These are phyloP conservation scores for Sorex araneus DNA, from an alignment of 2,113 vertebrate species.

Conservation along the genomic window DNA sequence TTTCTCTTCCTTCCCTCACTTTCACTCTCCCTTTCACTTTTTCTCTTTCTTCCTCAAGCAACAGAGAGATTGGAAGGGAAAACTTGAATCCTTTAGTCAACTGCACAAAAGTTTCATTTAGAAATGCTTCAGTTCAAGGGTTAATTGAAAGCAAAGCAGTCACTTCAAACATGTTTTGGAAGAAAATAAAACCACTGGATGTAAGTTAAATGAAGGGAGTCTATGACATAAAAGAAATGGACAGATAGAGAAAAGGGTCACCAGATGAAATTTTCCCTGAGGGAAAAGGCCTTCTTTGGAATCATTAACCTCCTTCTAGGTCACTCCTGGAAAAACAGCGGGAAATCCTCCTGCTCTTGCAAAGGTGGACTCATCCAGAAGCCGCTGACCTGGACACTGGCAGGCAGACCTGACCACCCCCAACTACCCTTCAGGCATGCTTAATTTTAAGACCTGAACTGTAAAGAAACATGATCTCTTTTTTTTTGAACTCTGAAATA, in stretches of 20 bases:
- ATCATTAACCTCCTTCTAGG: slow-evolving; percentile 92
- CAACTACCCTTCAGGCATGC: slow-evolving; percentile 83
- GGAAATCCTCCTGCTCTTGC: slow-evolving; percentile 87
- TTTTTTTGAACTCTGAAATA: slow-evolving; percentile 83
- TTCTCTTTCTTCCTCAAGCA: slow-evolving; percentile 57
- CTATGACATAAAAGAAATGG: slow-evolving; percentile 91
- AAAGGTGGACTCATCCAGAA: slow-evolving; percentile 87
- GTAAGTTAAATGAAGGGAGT: slow-evolving; percentile 89
- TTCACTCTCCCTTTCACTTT: too few relatives aligned
- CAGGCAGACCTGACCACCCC: slow-evolving; percentile 77
- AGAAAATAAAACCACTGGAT: slow-evolving; percentile 91
- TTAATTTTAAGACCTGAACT: slow-evolving; percentile 84
- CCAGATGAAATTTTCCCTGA: slow-evolving; percentile 91
- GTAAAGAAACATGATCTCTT: slow-evolving; percentile 86
- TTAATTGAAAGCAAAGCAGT: slow-evolving; percentile 89
- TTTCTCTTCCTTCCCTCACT: too few relatives aligned
- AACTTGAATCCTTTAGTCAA: slow-evolving; percentile 63
- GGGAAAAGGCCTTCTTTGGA: slow-evolving; percentile 91
- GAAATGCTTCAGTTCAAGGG: slow-evolving; percentile 87
- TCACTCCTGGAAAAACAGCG: slow-evolving; percentile 90
- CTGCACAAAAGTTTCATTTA: slow-evolving; percentile 73
- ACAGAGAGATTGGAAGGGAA: slow-evolving; percentile 81
- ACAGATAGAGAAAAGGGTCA: slow-evolving; percentile 91
- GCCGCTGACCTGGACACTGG: slow-evolving; percentile 84
- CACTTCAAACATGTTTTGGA: slow-evolving; percentile 88